A percentile compares a stretch with the other conserved stretches of the same genome.
Conservation (phyloP, 2,888 invertebrate genomes). For the Disparrhopalites patrizii region DNA sequence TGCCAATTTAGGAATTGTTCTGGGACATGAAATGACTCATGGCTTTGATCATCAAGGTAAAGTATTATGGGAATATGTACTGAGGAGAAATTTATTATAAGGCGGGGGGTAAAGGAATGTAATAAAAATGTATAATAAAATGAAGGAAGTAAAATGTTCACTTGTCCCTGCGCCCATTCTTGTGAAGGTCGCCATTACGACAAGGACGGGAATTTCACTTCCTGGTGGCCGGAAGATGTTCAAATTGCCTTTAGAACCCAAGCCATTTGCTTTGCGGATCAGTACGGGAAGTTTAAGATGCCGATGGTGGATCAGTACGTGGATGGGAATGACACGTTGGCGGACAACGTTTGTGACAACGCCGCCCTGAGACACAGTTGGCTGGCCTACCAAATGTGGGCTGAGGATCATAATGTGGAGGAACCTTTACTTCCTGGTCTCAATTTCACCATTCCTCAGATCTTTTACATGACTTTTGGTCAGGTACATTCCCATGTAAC, state of each 20-base stretch:
- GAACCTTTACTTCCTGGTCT: slow-evolving; percentile 51
- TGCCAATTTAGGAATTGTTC: slow-evolving; percentile 51
- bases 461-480: slow-evolving; percentile 52
- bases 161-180: too few species aligned
- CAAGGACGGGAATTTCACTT: slow-evolving; percentile 50
- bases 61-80: neutral
- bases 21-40: slow-evolving; percentile 51
- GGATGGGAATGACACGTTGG: slow-evolving; percentile 52
- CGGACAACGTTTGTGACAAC: slow-evolving; percentile 53
- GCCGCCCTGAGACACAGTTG: slow-evolving; percentile 50
- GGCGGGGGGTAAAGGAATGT: too few species aligned
- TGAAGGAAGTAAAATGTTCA: too few species aligned
- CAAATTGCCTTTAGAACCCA: slow-evolving; percentile 49
- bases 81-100: too few species aligned
- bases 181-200: slow-evolving; percentile 50
- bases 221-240: slow-evolving; percentile 51
- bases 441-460: slow-evolving; percentile 50
- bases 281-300: slow-evolving; percentile 50
- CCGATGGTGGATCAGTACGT: slow-evolving; percentile 49
- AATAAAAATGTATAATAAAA: too few species aligned
- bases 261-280: slow-evolving; percentile 50
- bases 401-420: slow-evolving; percentile 42
- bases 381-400: slow-evolving; percentile 50
- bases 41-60: slow-evolving; percentile 51
- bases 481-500: too few species aligned